Percentiles rank a stretch among this genome's conserved stretches.
Conservation (phyloP, 2,888 invertebrate species). For the Andrena hattorfiana region DNA sequence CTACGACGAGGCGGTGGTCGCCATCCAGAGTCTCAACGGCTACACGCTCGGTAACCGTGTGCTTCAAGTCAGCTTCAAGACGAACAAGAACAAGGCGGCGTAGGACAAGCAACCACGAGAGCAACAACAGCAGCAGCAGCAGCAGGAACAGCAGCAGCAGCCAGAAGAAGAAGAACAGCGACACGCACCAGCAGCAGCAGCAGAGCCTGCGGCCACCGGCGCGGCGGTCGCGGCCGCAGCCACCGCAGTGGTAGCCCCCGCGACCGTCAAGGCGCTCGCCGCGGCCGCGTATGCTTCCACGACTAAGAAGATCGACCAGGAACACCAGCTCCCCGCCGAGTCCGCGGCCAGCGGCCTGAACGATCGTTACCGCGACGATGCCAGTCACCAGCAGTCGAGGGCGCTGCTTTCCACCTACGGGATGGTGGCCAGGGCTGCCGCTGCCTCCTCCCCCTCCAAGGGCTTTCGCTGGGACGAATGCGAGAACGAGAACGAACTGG, state of each 20-base stretch:
- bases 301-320: constrained; percentile 48
- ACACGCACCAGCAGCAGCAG: constrained; percentile 50
- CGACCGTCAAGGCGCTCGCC: neutral
- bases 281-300: constrained; percentile 41
- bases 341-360: constrained; percentile 34
- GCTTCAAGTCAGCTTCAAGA: constrained; percentile 96
- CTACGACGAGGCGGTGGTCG: constrained; percentile 96
- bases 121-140: constrained; percentile 35
- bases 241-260: constrained; percentile 44
- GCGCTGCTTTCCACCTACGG: neutral
- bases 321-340: constrained; percentile 55
- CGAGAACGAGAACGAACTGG: constrained; percentile 10
- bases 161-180: constrained; percentile 32
- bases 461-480: constrained; percentile 7
- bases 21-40: constrained; percentile 96
- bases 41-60: constrained; percentile 96
- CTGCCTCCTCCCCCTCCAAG: constrained; percentile 10
- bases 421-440: neutral
- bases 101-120: constrained; percentile 85
- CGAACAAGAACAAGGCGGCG: constrained; percentile 91
- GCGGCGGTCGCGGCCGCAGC: constrained; percentile 20
- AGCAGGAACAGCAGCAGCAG: constrained; percentile 28
- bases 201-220: neutral
- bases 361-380: constrained; percentile 27
- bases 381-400: neutral